Evolutionary conservation across 2,888 invertebrate species (phyloP).

Genomic region (Ptychoptera contaminata): DNA sequence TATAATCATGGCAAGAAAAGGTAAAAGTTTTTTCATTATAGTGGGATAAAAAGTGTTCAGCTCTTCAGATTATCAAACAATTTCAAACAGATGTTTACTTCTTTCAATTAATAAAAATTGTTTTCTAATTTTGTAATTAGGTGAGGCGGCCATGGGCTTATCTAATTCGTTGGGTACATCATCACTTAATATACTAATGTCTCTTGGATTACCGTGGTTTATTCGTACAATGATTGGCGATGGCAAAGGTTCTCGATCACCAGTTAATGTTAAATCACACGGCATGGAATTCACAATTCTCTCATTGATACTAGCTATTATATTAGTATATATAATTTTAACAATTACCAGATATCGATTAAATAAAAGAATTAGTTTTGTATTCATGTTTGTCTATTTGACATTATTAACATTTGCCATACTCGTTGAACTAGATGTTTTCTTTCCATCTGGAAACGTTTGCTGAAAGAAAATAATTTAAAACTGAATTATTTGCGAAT

Average conservation of each 20-base stretch:
- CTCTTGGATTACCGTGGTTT: slow-evolving; percentile 63
- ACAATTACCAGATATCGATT: slow-evolving; percentile 45
- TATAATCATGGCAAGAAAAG: slow-evolving; percentile 70
- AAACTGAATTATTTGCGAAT: not conserved
- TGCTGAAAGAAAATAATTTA: not conserved
- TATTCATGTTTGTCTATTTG: slow-evolving; percentile 44
- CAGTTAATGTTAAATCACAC: slow-evolving; percentile 49
- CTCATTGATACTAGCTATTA: slow-evolving; percentile 52
- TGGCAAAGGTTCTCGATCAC: slow-evolving; percentile 16
- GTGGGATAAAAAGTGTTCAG: too few relatives aligned
- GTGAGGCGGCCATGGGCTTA: slow-evolving; percentile 53
- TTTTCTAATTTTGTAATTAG: not conserved
- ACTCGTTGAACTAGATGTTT: slow-evolving; percentile 52
- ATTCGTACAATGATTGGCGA: slow-evolving; percentile 39
- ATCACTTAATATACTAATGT: slow-evolving; percentile 58
- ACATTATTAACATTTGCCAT: slow-evolving; percentile 54
- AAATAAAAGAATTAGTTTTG: slow-evolving; percentile 43
- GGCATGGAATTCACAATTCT: slow-evolving; percentile 62
- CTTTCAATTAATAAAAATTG: not conserved
- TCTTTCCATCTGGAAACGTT: slow-evolving; percentile 23
- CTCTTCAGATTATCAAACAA: too few relatives aligned
- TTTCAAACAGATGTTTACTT: not conserved
- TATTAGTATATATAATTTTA: slow-evolving; percentile 45
- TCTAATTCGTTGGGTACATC: slow-evolving; percentile 67
- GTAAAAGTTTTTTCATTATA: slow-evolving; percentile 37